Base-by-base conservation (phyloP, 2,113 vertebrate genomes). In the Caretta caretta region DNA sequence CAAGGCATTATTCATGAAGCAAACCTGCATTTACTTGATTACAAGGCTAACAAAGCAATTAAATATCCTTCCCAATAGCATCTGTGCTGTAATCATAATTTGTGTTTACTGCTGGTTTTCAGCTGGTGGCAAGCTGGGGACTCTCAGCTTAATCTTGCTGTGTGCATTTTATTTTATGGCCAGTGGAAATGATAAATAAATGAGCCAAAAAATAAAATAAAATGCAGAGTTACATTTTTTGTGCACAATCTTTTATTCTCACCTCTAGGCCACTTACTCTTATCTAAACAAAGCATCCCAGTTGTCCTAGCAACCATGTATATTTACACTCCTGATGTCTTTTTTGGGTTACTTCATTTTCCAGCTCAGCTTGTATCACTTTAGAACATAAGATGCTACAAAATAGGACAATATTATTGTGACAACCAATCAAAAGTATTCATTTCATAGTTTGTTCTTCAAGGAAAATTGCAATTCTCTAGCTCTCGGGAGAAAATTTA, bases 261-360 rank as follows among this genome's bases (percentile, higher is more conserved):
- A 65, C 42, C 91, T 96, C 91, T 83, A 96, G 90, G 76, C 49
- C 91, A 87, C 94, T 93, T 92, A 91, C 85, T 86, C 93, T 97
- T 97, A 97, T 97, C 96, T 97, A 93, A 95, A 95, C 93, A 97
- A 97, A 97, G 96, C 94, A 96, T 89, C 87, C 92, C 83, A 88
- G 97, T 97, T 96, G 94, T 94, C 95, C 96, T 96, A 94, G 92
- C 94, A 97, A 95, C 96, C 81, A 75, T 93, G 88, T 91, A 91
- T 87, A 97, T 97, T 86, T 87, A 81, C 87, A 86, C 87, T 95
- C 10, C n/a, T 0, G 19, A 3, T 88, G 76, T 95, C 90, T 94
- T 29, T 57, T 90, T 85, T 84, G 85, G 79, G 0, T 75, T 93
- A 78, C 80, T 87, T 97, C 90, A 86, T 27, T 95, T 93, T 92